phyloP scores from a whole-genome alignment of 1,140 invertebrate species.

The Microplitis mediator region DNA sequence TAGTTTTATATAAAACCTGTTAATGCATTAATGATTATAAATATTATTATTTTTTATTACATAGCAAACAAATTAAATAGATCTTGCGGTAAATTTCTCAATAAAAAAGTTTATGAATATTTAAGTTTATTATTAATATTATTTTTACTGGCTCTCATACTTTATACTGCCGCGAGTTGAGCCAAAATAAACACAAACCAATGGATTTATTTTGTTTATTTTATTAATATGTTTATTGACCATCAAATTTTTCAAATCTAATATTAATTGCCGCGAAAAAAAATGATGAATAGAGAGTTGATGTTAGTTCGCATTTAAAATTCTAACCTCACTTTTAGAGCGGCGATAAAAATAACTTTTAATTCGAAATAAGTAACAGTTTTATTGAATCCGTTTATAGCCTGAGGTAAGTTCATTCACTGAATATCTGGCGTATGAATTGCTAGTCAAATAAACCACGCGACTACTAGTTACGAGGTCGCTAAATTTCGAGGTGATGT shows the following conservation, averaged over 20 bases:
- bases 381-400: neutral
- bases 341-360: neutral
- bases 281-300: neutral
- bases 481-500: constrained; percentile 7
- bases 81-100: too few species aligned
- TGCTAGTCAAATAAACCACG: neutral
- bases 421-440: neutral
- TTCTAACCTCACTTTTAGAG: too few species aligned
- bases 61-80: too few species aligned
- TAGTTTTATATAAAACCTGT: neutral
- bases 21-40: neutral
- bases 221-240: neutral
- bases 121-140: too few species aligned
- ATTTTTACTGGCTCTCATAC: too few species aligned
- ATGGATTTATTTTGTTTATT: too few species aligned
- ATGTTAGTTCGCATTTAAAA: too few species aligned
- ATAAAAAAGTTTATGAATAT: too few species aligned
- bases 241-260: too few species aligned
- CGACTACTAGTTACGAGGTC: neutral
- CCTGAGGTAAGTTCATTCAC: constrained; percentile 26
- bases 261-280: neutral
- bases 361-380: constrained; percentile 2
- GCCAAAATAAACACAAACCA: too few species aligned
- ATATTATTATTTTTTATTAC: too few species aligned
- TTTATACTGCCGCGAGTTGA: too few species aligned